Conservation (phyloP, 2,797 vertebrate species). For the Catostomus latipinnis region DNA sequence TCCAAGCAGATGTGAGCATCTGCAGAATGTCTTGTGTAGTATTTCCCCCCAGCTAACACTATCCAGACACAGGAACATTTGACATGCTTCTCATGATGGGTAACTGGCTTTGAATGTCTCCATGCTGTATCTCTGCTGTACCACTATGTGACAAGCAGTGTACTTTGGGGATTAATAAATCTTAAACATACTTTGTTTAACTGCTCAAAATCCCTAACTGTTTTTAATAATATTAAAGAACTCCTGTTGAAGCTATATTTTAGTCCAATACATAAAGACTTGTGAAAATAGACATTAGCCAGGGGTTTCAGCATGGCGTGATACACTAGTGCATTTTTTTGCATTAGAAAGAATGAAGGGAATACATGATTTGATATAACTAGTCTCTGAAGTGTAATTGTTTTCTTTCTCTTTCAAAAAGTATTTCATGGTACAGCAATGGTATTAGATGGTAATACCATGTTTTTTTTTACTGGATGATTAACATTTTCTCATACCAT, state of each 20-base stretch:
- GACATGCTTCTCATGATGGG: conserved; percentile 17
- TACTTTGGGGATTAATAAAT: conserved; percentile 1
- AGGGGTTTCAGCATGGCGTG: not conserved
- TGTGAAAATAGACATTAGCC: conserved; percentile 14
- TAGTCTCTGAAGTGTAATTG: not conserved
- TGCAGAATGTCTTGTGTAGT: conserved; percentile 48
- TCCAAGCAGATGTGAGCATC: conserved; percentile 37
- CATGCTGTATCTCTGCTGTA: not conserved
- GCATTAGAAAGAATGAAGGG: not conserved
- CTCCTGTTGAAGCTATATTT: conserved; percentile 25
- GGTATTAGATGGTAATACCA: not conserved
- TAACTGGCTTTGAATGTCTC: conserved; percentile 2
- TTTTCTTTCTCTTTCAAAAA: not conserved
- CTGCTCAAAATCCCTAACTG: no score
- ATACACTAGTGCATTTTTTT: conserved; percentile 7
- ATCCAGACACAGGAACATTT: conserved; percentile 52
- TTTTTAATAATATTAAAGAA: not conserved
- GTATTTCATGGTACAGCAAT: not conserved
- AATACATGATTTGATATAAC: not conserved
- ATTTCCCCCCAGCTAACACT: conserved; percentile 34
- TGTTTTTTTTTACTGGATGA: no score
- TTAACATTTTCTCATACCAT: no score
- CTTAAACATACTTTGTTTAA: not conserved
- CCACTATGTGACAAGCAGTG: not conserved
- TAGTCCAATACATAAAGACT: conserved; percentile 7